Percentiles rank a stretch among this genome's conserved stretches.
These are phyloP conservation scores for Spilogale gracilis DNA, from an alignment of 2,113 vertebrate genomes.

Conservation along the genomic window DNA sequence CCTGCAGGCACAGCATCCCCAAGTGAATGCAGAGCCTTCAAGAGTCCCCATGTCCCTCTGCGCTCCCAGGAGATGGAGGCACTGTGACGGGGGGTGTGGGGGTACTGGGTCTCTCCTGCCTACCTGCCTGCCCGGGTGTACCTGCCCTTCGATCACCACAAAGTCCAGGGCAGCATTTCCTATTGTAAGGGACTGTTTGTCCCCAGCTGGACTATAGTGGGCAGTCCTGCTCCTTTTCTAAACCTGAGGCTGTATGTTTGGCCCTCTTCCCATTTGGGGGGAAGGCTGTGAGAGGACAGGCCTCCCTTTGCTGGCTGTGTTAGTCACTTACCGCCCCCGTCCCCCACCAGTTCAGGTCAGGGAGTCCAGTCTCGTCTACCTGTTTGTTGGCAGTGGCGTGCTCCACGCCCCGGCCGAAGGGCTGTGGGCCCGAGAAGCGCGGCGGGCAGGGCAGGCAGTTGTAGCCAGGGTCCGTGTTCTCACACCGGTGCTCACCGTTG, in stretches of 20 bases:
- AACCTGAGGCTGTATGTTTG: not conserved
- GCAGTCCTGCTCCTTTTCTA: not conserved
- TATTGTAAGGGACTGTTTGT: not conserved
- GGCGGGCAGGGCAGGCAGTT: constrained; percentile 96
- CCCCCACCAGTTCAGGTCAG: not conserved
- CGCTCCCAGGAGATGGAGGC: not conserved
- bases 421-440: constrained; percentile 95
- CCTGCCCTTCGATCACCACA: not conserved
- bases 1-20: constrained; percentile 86
- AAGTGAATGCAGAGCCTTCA: not conserved
- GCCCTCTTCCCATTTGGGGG: rapidly evolving
- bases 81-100: not conserved
- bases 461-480: constrained; percentile 97
- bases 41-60: not conserved
- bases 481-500: constrained; percentile 94
- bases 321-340: not conserved
- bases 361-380: constrained; percentile 84
- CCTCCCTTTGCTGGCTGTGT: not conserved
- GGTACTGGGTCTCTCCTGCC: too few species aligned
- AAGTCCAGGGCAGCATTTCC: not conserved
- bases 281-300: not conserved
- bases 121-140: too few species aligned
- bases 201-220: not conserved
- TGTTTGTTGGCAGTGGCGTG: constrained; percentile 96
- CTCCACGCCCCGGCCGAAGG: constrained; percentile 94